A percentile compares a stretch with the other conserved stretches of the same genome.
Evolutionary conservation across 2,888 invertebrate species (phyloP).

Genomic region (Seira ritae): DNA sequence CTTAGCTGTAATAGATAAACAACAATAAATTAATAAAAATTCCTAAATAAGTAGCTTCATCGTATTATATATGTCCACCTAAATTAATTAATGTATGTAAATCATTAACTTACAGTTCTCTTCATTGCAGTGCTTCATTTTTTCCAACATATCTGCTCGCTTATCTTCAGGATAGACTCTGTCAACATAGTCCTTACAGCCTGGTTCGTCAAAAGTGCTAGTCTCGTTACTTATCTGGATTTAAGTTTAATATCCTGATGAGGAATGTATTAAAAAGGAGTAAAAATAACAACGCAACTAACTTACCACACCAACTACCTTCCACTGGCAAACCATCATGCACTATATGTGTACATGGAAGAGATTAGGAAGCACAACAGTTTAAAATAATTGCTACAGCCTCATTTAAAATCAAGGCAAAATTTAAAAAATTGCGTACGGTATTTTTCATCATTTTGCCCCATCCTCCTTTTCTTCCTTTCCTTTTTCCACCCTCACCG

Average conservation of each 20-base stretch:
- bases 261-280: background rate
- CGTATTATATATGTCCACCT: too few species aligned
- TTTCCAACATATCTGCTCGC: background rate
- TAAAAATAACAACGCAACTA: background rate
- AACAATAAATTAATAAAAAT: too few species aligned
- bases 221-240: constrained; percentile 25
- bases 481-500: background rate
- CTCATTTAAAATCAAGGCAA: background rate
- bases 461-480: constrained; percentile 10
- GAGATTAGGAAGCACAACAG: too few species aligned
- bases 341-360: constrained; percentile 39
- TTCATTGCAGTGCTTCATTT: constrained; percentile 19
- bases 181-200: background rate
- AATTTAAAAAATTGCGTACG: too few species aligned
- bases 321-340: constrained; percentile 32
- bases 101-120: constrained; percentile 34
- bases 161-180: constrained; percentile 35
- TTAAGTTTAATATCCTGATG: background rate
- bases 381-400: background rate
- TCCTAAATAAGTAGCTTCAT: too few species aligned
- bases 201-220: constrained; percentile 31
- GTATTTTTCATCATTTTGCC: background rate
- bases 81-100: too few species aligned
- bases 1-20: constrained; percentile 12
- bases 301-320: constrained; percentile 49